Percentiles rank a stretch among this genome's conserved stretches.
Conservation (phyloP, 2,797 vertebrate genomes). For the Crenuchus spilurus region DNA sequence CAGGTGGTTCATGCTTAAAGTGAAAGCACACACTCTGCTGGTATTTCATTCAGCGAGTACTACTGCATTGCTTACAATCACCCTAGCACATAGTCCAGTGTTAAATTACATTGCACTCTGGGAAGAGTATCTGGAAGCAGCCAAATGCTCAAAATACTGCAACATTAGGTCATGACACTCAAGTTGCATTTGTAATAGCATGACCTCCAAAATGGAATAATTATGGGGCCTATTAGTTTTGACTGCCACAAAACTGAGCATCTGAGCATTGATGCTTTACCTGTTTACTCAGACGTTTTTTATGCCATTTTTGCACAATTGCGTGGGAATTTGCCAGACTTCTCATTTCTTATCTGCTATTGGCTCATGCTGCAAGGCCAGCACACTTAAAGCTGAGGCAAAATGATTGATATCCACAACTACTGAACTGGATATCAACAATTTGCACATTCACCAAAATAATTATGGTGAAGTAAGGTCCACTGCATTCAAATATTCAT, state of each 20-base stretch:
- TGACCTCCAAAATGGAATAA: not conserved
- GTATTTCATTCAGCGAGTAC: slow-evolving; percentile 51
- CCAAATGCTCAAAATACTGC: not conserved
- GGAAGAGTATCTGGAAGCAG: not conserved
- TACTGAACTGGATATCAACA: not conserved
- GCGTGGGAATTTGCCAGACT: slow-evolving; percentile 53
- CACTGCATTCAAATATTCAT: not conserved
- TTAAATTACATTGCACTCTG: slow-evolving; percentile 16
- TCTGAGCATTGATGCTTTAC: not conserved
- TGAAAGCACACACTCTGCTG: slow-evolving; percentile 23
- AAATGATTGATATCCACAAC: not conserved
- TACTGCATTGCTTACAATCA: not conserved
- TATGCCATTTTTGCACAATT: slow-evolving; percentile 5
- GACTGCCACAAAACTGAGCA: not conserved
- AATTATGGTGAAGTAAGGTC: not conserved
- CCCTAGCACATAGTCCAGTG: not conserved
- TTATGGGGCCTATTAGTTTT: not conserved
- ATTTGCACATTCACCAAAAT: not conserved
- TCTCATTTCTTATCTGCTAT: slow-evolving; percentile 48
- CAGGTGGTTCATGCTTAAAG: slow-evolving; percentile 18
- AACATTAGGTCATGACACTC: not conserved
- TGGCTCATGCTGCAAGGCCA: slow-evolving; percentile 40
- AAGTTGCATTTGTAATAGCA: not conserved
- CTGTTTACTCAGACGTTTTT: slow-evolving; percentile 16
- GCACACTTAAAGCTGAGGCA: slow-evolving; percentile 4